Evolutionary conservation across 1,140 invertebrate genomes (phyloP).

Genomic region (Trypoxylus dichotomus): DNA sequence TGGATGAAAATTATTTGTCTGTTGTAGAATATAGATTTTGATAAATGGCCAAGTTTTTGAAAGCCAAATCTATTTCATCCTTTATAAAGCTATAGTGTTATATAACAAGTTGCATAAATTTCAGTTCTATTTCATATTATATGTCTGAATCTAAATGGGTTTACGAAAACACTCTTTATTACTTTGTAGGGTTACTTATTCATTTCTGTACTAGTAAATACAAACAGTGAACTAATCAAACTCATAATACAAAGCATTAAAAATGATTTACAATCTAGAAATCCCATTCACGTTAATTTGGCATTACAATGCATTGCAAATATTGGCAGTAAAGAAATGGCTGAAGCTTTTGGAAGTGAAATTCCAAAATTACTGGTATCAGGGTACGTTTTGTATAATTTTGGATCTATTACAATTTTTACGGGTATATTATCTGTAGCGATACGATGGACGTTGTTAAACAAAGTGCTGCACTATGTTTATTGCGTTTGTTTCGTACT

Average conservation of each 20-base stretch:
- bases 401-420: background rate
- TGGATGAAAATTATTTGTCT: background rate
- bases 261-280: conserved; percentile 95
- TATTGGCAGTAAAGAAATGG: conserved; percentile 99
- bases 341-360: conserved; percentile 96
- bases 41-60: background rate
- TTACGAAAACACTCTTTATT: conserved; percentile 8
- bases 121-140: too few relatives aligned
- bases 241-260: conserved; percentile 99
- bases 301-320: conserved; percentile 99
- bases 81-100: background rate
- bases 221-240: conserved; percentile 98
- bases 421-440: conserved; percentile 58
- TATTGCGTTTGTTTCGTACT: conserved; percentile 90
- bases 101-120: background rate
- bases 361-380: conserved; percentile 98
- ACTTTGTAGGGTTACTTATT: conserved; percentile 90
- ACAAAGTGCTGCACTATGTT: conserved; percentile 96
- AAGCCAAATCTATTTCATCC: background rate
- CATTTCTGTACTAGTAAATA: conserved; percentile 98
- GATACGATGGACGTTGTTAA: conserved; percentile 99
- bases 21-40: background rate
- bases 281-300: conserved; percentile 98
- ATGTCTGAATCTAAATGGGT: background rate
- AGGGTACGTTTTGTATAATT: conserved; percentile 64